Percentiles rank a stretch among this genome's conserved stretches.
These are phyloP conservation scores for Odontophorus gujanensis DNA, from an alignment of 2,113 vertebrate species.

Conservation along the genomic window DNA sequence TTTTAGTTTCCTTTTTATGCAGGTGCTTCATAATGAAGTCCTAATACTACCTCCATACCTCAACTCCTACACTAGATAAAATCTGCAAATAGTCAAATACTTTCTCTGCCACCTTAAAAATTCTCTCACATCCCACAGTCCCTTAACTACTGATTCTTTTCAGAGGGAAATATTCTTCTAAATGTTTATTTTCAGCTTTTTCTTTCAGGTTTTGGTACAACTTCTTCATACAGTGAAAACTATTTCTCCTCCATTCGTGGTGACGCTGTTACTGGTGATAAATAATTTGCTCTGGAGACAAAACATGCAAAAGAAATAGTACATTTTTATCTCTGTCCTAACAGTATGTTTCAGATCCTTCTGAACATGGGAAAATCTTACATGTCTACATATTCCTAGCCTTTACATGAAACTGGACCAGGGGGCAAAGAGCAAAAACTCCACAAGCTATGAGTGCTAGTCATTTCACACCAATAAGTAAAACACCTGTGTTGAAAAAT, in stretches of 20 bases:
- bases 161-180: background rate
- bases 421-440: background rate
- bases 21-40: background rate
- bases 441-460: background rate
- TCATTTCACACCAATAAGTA: background rate
- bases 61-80: background rate
- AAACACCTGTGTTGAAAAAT: background rate
- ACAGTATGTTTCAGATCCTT: background rate
- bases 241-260: background rate
- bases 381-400: background rate
- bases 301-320: background rate
- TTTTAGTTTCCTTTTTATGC: background rate
- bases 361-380: background rate
- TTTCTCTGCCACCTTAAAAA: background rate
- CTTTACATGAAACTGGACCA: background rate
- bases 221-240: background rate
- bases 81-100: background rate
- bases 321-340: background rate
- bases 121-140: background rate
- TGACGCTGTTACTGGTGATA: background rate
- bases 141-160: background rate
- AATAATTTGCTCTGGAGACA: background rate
- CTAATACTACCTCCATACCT: background rate
- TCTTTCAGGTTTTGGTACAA: background rate
- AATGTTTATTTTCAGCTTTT: background rate